Base-by-base conservation (phyloP, 2,113 vertebrate genomes). In the Onychorhynchus coronatus region DNA sequence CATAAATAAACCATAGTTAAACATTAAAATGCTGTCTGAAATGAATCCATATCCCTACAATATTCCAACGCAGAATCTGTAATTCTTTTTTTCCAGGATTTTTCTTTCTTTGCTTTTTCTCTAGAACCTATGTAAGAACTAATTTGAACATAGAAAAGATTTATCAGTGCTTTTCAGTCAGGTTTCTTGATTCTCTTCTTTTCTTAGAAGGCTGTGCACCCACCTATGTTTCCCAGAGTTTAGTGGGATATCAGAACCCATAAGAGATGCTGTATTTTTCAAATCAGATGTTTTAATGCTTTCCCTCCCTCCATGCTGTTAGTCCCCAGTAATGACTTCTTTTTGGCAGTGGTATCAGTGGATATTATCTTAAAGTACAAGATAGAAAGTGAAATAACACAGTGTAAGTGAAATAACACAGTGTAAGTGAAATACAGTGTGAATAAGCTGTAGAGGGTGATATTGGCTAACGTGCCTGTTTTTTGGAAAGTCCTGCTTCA, bases 101-200 rank as follows among this genome's bases (percentile, higher is more conserved):
- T 68, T 89, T 93, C 93, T 93, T 56, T n/a, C 23, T 68, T 91
- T 59, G 53, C 27, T 85, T 66, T 94, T 96, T 93, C 91, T 91
- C 84, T 89, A 96, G 74, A 98, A 87, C 23, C 46, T 97, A 92
- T 93, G 95, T 97, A 92, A 97, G 84, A 97, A 95, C 75, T 97
- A 85, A 98, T 85, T 82, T 94, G 81, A 97, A 89, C 82, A 89
- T 95, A 95, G 94, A 95, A 96, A 97, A 98, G 97, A 98, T 97
- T 97, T 97, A 97, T 97, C 95, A 96, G 97, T 96, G 73, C 58
- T 96, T 95, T 86, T 75, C 63, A 75, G 95, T 92, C 81, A 94
- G 88, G 68, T 93, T 91, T 96, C 88, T 91, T 74, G 67, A 71
- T 92, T 97, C 52, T 96, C 81, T 97, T 44, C 90, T 96, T 77